A percentile compares a stretch with the other conserved stretches of the same genome.
These are phyloP conservation scores for Petrosia ficiformis DNA, from an alignment of 37 sponge, comb jelly and placozoan species.

Conservation along the genomic window DNA sequence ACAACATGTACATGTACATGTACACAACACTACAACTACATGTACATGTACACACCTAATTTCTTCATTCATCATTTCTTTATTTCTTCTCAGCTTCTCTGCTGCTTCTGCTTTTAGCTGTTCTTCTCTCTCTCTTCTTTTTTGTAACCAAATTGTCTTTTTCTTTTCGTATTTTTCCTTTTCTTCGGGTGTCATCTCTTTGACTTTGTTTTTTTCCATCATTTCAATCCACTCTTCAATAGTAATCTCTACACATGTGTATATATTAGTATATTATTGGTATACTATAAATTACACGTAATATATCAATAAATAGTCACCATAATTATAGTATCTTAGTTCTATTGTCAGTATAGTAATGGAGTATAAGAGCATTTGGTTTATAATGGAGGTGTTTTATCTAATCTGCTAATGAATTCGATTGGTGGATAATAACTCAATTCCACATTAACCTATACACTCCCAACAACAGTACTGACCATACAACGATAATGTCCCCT, in stretches of 20 bases:
- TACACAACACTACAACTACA: too few relatives aligned
- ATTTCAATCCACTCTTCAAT: constrained; percentile 66
- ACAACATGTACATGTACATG: too few relatives aligned
- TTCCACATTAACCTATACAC: too few relatives aligned
- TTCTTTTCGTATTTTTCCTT: constrained; percentile 34
- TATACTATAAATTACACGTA: too few relatives aligned
- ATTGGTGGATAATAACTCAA: too few relatives aligned
- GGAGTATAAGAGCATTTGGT: too few relatives aligned
- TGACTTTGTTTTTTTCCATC: constrained; percentile 57
- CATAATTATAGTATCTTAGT: background rate
- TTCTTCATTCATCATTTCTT: constrained; percentile 36
- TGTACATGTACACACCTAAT: constrained; percentile 23
- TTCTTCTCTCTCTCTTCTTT: constrained; percentile 38
- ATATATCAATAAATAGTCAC: background rate
- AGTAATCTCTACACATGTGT: constrained; percentile 52
- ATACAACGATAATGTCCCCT: too few relatives aligned
- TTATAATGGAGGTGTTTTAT: too few relatives aligned
- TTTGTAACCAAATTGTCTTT: constrained; percentile 29
- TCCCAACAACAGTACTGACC: too few relatives aligned
- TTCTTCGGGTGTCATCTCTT: constrained; percentile 52
- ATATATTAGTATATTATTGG: too few relatives aligned
- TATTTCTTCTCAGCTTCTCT: constrained; percentile 26
- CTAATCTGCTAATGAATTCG: too few relatives aligned
- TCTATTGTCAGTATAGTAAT: too few relatives aligned
- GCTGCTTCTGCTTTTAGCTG: constrained; percentile 41